Evolutionary conservation across 2,888 invertebrate species (phyloP).

Genomic region (Pecten maximus): DNA sequence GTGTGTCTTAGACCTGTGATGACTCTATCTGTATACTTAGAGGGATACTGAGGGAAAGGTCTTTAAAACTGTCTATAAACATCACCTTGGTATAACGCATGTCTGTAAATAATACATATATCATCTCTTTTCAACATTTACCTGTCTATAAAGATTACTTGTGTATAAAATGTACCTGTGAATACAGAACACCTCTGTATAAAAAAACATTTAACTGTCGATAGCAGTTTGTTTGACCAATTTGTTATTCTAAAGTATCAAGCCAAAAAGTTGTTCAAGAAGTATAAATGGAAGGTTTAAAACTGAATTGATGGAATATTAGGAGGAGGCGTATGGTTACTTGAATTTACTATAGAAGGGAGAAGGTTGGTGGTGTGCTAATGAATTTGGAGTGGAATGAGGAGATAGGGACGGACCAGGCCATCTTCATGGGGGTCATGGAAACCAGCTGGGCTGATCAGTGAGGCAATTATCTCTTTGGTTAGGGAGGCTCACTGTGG

Average conservation of each 20-base stretch:
- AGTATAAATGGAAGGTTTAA: background rate
- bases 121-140: no score
- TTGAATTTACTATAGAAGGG: background rate
- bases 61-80: conserved; percentile 2
- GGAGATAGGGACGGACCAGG: conserved; percentile 11
- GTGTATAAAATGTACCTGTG: background rate
- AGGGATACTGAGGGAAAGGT: no score
- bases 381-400: background rate
- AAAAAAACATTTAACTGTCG: no score
- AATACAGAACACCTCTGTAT: background rate
- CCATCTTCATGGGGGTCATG: conserved; percentile 34
- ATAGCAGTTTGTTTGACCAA: no score
- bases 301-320: background rate
- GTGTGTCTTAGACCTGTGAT: background rate
- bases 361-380: background rate
- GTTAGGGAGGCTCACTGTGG: background rate
- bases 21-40: no score
- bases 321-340: background rate
- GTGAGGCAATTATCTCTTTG: background rate
- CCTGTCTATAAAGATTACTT: background rate
- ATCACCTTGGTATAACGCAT: background rate
- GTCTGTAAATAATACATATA: background rate
- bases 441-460: conserved; percentile 4
- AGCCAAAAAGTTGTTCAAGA: no score
- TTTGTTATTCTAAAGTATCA: no score